Conservation (phyloP, 2,113 vertebrate species). For the Zapornia atra region DNA sequence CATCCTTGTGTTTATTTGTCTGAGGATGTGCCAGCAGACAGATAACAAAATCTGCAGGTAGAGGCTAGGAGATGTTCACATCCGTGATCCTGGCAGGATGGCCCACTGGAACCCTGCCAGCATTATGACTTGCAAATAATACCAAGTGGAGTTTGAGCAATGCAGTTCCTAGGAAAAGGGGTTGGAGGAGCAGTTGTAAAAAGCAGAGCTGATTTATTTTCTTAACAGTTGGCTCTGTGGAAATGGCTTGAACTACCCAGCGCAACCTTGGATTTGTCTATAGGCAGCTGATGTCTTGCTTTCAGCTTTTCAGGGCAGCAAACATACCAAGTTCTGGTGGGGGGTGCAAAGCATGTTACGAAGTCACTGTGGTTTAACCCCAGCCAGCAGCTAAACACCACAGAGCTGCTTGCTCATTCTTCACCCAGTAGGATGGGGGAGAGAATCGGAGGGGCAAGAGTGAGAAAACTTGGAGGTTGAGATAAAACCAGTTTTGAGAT, state of each 20-base stretch:
- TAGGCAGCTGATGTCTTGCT: background rate
- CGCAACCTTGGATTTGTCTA: background rate
- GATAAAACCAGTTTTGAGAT: no score
- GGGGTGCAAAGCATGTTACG: background rate
- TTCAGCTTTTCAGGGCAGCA: background rate
- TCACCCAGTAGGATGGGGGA: no score
- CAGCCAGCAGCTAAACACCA: no score
- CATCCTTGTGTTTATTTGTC: fast-evolving
- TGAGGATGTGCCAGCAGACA: background rate
- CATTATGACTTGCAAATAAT: background rate
- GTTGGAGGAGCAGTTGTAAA: background rate
- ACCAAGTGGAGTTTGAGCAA: background rate
- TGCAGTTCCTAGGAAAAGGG: background rate
- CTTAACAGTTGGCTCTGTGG: background rate
- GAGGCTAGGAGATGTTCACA: background rate
- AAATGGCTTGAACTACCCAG: background rate
- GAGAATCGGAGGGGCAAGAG: no score
- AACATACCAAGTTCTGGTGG: background rate
- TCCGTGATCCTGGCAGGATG: background rate
- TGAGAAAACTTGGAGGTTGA: no score
- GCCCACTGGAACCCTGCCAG: background rate
- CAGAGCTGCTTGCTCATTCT: no score
- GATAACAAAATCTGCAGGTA: background rate
- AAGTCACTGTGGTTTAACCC: background rate
- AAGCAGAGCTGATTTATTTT: background rate